Evolutionary conservation across 2,888 invertebrate genomes (phyloP).

Genomic region (Drosophila suboccidentalis): DNA sequence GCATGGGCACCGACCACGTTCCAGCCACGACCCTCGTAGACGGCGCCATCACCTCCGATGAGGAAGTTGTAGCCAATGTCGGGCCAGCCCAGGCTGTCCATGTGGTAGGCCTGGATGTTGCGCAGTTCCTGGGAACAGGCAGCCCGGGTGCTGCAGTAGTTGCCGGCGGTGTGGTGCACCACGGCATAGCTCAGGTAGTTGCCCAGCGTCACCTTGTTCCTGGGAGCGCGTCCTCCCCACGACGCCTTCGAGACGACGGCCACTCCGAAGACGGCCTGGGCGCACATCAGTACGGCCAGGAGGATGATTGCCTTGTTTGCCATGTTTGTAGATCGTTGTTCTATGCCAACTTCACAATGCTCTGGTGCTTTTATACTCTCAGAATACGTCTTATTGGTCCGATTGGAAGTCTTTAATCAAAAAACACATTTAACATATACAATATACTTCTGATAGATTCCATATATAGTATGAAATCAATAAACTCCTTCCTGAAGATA

Average conservation of each 20-base stretch:
- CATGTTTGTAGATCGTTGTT: slow-evolving; percentile 46
- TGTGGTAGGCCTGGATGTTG: slow-evolving; percentile 76
- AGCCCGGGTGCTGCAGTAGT: slow-evolving; percentile 61
- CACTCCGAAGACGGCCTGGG: slow-evolving; percentile 54
- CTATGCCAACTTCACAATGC: not conserved
- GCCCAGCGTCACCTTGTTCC: slow-evolving; percentile 40
- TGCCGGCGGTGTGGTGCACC: slow-evolving; percentile 72
- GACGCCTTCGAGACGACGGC: slow-evolving; percentile 58
- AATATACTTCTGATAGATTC: slow-evolving; percentile 13
- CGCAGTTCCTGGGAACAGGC: slow-evolving; percentile 67
- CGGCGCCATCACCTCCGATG: slow-evolving; percentile 77
- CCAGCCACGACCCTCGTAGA: slow-evolving; percentile 81
- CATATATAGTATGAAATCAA: not conserved
- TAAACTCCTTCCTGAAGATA: slow-evolving; percentile 27
- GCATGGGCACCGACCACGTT: slow-evolving; percentile 78
- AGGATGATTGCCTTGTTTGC: slow-evolving; percentile 54
- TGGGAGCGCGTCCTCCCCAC: slow-evolving; percentile 76
- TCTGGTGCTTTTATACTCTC: slow-evolving; percentile 27
- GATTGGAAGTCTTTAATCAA: slow-evolving; percentile 14
- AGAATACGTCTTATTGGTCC: not conserved
- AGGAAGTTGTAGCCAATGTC: slow-evolving; percentile 81
- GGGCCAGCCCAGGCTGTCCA: slow-evolving; percentile 68
- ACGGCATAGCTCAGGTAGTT: slow-evolving; percentile 60
- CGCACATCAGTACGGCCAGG: slow-evolving; percentile 52
- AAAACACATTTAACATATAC: not conserved